Conservation (phyloP, 2,797 vertebrate species). For the Notolepis coatsorum region DNA sequence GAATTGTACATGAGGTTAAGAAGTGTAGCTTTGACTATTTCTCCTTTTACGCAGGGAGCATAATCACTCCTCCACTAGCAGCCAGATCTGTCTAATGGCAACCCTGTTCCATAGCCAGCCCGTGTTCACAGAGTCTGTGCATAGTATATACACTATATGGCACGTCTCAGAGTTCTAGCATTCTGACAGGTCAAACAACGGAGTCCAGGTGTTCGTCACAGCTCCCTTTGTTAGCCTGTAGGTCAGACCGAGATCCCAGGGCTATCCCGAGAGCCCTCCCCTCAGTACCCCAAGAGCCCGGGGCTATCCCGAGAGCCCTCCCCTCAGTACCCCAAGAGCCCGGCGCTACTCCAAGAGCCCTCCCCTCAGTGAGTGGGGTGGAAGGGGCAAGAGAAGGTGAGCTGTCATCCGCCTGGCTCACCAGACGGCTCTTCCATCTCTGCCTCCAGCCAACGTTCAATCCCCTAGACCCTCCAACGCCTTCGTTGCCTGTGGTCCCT, state of each 20-base stretch:
- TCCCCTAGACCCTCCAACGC: background rate
- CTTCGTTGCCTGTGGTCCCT: background rate
- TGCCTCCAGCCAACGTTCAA: slow-evolving; percentile 13
- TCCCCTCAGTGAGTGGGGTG: slow-evolving; percentile 18
- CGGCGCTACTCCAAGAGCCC: slow-evolving; percentile 56
- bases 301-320: no score
- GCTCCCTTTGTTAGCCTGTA: slow-evolving; percentile 40
- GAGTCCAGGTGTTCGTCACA: slow-evolving; percentile 53
- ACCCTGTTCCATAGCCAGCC: no score
- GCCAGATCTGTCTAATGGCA: no score
- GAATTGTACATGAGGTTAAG: no score
- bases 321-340: no score
- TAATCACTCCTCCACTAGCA: no score
- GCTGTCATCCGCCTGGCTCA: slow-evolving; percentile 39
- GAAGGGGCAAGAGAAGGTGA: slow-evolving; percentile 20
- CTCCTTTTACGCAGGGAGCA: no score
- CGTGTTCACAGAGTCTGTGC: no score
- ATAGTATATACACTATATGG: no score
- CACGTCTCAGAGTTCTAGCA: background rate
- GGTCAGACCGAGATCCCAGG: slow-evolving; percentile 41
- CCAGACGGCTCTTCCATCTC: slow-evolving; percentile 44
- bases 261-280: no score
- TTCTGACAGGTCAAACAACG: slow-evolving; percentile 48
- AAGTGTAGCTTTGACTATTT: no score
- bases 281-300: no score